Base-by-base conservation (phyloP, 2,113 vertebrate genomes). In the Ictalurus punctatus region DNA sequence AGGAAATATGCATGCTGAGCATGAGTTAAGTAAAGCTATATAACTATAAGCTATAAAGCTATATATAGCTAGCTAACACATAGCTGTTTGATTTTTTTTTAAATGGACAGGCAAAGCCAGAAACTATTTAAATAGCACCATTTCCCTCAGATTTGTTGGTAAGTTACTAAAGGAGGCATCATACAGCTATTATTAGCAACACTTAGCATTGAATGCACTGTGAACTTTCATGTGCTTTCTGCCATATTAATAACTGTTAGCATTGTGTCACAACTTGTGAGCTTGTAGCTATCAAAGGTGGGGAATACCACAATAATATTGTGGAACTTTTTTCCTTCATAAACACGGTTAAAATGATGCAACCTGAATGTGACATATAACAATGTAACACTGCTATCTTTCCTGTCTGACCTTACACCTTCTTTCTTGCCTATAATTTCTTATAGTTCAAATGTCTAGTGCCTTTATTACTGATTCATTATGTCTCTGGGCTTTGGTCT, bases 401-500 rank as follows among this genome's bases (percentile, higher is more conserved):
- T 37, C 37, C 80, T 76, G 56, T 58, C 34, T 76, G 52, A 79
- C 73, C n/a, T 69, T 65, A 8, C 6, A 44, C 83, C 19, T 86
- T 76, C 61, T 73, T 56, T 73, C 69, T 63, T 73, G 52, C 3
- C 27, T 86, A 82, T 59, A 54, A 67, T 80, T 76, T 65, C 48
- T 83, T 65, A 83, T 84, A 23, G 27, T 59, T 86, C n/a, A 65
- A 83, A 83, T 30, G 59, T 34, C 80, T 83, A 30, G 4, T 58
- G 10, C 21, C 76, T 59, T 56, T 30, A 16, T 80, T 25, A 87
- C 76, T 48, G 61, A 87, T 73, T 67, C 2, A 82, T 91, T 76
- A 67, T 85, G 27, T 89, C 44, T 54, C 27, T 61, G n/a, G 30
- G 74, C 40, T 63, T 80, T 84, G 52, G 71, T 81, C 40, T 59